Conservation (phyloP, 2,113 vertebrate genomes). For the Tragelaphus imberbis region DNA sequence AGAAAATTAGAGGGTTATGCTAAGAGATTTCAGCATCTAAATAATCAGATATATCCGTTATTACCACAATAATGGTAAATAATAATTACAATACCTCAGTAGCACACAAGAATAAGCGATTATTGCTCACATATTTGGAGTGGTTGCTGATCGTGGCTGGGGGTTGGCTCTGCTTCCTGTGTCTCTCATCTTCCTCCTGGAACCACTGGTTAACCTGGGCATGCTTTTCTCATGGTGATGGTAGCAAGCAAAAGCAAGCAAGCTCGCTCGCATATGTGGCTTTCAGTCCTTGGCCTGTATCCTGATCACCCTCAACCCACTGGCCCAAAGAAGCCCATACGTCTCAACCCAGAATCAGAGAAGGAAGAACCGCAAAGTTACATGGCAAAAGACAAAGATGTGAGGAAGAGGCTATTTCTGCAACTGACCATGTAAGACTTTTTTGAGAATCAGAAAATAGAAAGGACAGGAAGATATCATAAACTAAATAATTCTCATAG, state of each 20-base stretch:
- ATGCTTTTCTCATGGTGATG: neutral
- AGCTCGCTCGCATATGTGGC: neutral
- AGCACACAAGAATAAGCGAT: neutral
- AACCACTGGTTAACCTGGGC: neutral
- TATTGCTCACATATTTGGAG: neutral
- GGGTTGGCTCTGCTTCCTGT: neutral
- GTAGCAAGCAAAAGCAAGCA: neutral
- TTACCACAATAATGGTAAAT: neutral
- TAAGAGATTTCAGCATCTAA: neutral
- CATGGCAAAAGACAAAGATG: neutral
- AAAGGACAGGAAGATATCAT: neutral
- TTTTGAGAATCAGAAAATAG: neutral
- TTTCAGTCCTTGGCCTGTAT: neutral
- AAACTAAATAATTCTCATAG: conserved; percentile 1
- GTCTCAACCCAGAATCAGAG: neutral
- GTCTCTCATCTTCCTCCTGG: neutral
- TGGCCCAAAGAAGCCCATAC: neutral
- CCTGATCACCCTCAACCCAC: neutral
- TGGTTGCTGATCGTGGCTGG: neutral
- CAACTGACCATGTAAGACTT: neutral
- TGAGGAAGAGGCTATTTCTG: neutral
- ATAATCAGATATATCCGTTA: neutral
- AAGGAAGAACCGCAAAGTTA: neutral
- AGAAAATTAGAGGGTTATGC: neutral
- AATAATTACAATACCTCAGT: neutral